Evolutionary conservation across 2,113 vertebrate species (phyloP), one percentile per base, ranked within the genome.

Genomic region (Cyprinus carpio): DNA sequence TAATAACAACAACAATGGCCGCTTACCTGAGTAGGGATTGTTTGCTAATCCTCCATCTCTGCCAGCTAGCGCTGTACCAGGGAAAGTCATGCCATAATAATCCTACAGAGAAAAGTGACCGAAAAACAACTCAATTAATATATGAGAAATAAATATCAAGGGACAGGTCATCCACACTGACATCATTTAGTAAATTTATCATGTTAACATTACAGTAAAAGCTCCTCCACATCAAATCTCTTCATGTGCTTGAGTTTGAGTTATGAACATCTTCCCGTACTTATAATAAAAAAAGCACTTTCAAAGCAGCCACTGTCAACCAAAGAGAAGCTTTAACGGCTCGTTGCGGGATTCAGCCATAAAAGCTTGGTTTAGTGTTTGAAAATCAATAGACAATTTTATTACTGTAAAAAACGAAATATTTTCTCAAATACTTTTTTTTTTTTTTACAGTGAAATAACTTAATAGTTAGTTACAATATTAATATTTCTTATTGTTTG

Each of bases 61-160:
- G 92, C 94, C 94, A 87, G 97, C 95, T 86, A 99, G 95, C 6
- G 97, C 89, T 29, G 97, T 95, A 87, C 97, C 96, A 91, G 97
- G 96, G 92, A 99, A 99, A 91, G 97, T 95, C 92, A 99, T 95
- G 93, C 98, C 97, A 2, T 99, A 99, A 92, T 99, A 99, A 94
- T 99, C 98, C 97, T 99, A 65, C 40, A 71, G 8, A 83, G n/a
- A 46, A 65, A 49, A 54, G 16, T 15, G 9, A 80, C 15, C 23
- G 9, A 49, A 18, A 37, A 23, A 16, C 37, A 25, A 16, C 23
- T 7, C 7, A 75, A 29, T 74, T 34, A 18, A 72, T n/a, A 4
- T 11, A 4, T 2, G 9, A 37, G 34, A 40, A 23, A 69, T 37
- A 20, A 69, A 18, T 18, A 31, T 69, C 18, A 69, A 69, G 31